phyloP scores from a whole-genome alignment of 2,797 vertebrate species.

The Typhlichthys eigenmanni region DNA sequence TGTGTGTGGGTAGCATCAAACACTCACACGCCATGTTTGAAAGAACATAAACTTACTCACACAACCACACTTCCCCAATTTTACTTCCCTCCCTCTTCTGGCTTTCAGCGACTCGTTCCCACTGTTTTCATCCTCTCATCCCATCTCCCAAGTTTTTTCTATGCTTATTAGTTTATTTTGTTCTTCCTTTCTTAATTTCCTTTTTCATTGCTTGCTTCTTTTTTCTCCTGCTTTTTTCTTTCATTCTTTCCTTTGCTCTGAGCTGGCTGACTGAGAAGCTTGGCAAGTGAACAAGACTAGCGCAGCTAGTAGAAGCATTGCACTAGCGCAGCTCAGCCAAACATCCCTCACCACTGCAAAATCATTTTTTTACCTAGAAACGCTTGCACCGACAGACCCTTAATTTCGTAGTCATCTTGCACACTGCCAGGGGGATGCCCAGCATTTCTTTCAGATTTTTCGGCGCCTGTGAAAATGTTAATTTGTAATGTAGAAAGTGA shows the following conservation, averaged over 20 bases:
- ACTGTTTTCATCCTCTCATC: conserved; percentile 16
- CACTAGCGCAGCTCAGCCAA: conserved; percentile 63
- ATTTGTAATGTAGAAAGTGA: conserved; percentile 85
- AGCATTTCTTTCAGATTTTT: conserved; percentile 82
- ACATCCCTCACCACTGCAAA: conserved; percentile 47
- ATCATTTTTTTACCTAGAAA: conserved; percentile 73
- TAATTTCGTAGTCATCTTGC: conserved; percentile 59
- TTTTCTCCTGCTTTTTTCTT: conserved; percentile 37
- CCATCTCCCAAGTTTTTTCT: neutral
- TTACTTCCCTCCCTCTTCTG: conserved; percentile 45
- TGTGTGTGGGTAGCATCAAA: no score
- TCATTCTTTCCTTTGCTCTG: conserved; percentile 30
- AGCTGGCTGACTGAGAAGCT: conserved; percentile 64
- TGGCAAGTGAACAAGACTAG: conserved; percentile 70
- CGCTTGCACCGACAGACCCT: conserved; percentile 40
- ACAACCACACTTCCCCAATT: conserved; percentile 58
- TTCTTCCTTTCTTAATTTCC: conserved; percentile 3
- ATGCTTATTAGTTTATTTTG: neutral
- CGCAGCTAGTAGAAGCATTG: conserved; percentile 61
- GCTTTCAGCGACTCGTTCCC: conserved; percentile 41
- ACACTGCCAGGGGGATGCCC: conserved; percentile 26
- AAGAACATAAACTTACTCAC: conserved; percentile 44
- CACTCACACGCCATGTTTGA: conserved; percentile 5
- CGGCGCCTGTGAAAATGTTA: conserved; percentile 60
- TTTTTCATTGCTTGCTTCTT: conserved; percentile 9